Evolutionary conservation across 30 jellyfish, hydroid and myxozoan species (phyloP).

Genomic region (Cassiopea andromeda): DNA sequence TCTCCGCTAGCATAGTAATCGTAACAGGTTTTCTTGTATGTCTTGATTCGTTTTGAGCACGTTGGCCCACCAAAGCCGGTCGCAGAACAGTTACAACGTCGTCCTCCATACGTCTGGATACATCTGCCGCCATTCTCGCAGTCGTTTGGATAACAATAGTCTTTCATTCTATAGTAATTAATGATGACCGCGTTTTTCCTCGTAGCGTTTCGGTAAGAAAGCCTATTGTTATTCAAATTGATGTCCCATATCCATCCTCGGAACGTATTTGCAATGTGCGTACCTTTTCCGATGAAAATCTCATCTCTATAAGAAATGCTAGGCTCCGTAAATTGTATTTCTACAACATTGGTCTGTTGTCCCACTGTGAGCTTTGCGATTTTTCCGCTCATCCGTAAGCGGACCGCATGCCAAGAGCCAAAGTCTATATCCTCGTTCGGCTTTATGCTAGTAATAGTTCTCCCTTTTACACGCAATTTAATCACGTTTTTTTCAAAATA

Average conservation of each 20-base stretch:
- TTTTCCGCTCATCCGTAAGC: background rate
- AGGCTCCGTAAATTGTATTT: background rate
- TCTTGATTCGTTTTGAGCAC: slow-evolving; percentile 46
- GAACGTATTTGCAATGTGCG: slow-evolving; percentile 10
- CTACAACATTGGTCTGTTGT: background rate
- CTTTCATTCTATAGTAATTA: slow-evolving; percentile 66
- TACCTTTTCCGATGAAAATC: slow-evolving; percentile 47
- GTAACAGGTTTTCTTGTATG: slow-evolving; percentile 57
- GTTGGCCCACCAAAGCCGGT: slow-evolving; percentile 64
- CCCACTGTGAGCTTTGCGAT: slow-evolving; percentile 27
- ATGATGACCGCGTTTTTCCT: slow-evolving; percentile 18
- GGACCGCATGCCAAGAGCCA: slow-evolving; percentile 76
- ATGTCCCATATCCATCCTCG: slow-evolving; percentile 64
- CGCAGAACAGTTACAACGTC: slow-evolving; percentile 77
- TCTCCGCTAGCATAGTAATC: slow-evolving; percentile 74
- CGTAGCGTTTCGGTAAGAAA: slow-evolving; percentile 36
- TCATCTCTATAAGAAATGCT: background rate
- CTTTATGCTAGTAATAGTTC: slow-evolving; percentile 5
- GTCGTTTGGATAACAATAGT: slow-evolving; percentile 86
- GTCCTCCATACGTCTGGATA: slow-evolving; percentile 58
- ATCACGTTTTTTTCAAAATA: slow-evolving; percentile 65
- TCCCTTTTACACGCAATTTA: slow-evolving; percentile 42
- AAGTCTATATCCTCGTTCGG: slow-evolving; percentile 63
- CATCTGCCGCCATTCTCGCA: slow-evolving; percentile 85
- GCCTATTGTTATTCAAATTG: slow-evolving; percentile 19